Evolutionary conservation across 2,888 invertebrate genomes (phyloP).

Genomic region (Poecilobothrus nobilitatus): DNA sequence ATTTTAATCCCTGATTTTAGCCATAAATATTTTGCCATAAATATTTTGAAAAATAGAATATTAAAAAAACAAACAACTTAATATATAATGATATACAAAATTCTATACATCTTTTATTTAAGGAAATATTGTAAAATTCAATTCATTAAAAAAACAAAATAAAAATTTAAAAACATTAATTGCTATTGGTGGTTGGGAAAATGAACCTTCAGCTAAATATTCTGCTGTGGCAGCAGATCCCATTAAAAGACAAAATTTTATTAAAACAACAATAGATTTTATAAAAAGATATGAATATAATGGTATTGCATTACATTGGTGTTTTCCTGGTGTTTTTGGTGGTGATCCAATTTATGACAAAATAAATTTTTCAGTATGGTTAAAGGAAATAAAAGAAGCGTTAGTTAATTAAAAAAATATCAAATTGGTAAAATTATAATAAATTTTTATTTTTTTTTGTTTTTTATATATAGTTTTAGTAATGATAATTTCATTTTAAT

Average conservation of each 20-base stretch:
- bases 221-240: slow-evolving; percentile 4
- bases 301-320: slow-evolving; percentile 74
- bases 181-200: slow-evolving; percentile 7
- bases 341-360: slow-evolving; percentile 71
- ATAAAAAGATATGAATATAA: slow-evolving; percentile 63
- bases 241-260: slow-evolving; percentile 7
- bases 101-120: too few relatives aligned
- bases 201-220: not conserved
- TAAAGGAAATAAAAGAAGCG: slow-evolving; percentile 32
- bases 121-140: slow-evolving; percentile 7
- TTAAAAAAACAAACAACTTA: too few relatives aligned
- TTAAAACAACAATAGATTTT: slow-evolving; percentile 48
- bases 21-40: too few relatives aligned
- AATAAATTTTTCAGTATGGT: slow-evolving; percentile 37
- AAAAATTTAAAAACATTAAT: not conserved
- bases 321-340: slow-evolving; percentile 68
- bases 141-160: not conserved
- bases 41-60: too few relatives aligned
- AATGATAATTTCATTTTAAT: slow-evolving; percentile 42
- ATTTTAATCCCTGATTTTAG: too few relatives aligned
- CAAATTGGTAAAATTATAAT: too few relatives aligned
- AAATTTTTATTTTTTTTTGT: too few relatives aligned
- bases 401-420: not conserved
- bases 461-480: slow-evolving; percentile 32
- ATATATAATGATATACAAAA: too few relatives aligned